A percentile compares a stretch with the other conserved stretches of the same genome.
phyloP scores from a whole-genome alignment of 2,888 invertebrate genomes.

The Alloplasta piceator region DNA sequence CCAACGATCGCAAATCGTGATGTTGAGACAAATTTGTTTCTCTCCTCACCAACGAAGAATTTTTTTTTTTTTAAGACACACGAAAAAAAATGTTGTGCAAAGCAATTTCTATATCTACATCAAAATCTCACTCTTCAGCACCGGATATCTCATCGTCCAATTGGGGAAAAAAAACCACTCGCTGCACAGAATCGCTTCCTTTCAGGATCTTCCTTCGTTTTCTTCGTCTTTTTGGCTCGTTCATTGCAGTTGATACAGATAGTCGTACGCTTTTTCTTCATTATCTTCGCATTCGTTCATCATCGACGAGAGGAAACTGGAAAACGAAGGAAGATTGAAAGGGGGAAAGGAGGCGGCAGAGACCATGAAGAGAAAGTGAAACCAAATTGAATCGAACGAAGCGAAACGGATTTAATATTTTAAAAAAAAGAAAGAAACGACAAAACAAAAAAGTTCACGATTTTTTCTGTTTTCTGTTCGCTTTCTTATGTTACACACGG shows the following conservation, averaged over 20 bases:
- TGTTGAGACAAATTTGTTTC: slow-evolving; percentile 33
- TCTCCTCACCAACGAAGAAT: slow-evolving; percentile 13
- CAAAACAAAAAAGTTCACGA: slow-evolving; percentile 72
- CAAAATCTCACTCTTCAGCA: slow-evolving; percentile 52
- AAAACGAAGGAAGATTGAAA: slow-evolving; percentile 50
- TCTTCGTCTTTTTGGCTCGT: not conserved
- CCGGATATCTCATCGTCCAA: slow-evolving; percentile 47
- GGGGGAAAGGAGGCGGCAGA: slow-evolving; percentile 27
- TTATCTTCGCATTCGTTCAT: not conserved
- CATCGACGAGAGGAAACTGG: not conserved
- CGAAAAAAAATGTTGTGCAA: slow-evolving; percentile 30
- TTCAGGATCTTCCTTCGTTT: slow-evolving; percentile 50
- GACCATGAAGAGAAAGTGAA: slow-evolving; percentile 35
- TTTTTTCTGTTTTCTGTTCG: slow-evolving; percentile 82
- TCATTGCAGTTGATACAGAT: no score
- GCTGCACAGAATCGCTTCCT: slow-evolving; percentile 46
- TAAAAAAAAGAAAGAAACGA: no score
- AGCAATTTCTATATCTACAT: not conserved
- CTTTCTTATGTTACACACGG: slow-evolving; percentile 81
- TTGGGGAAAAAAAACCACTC: slow-evolving; percentile 30
- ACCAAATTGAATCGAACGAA: slow-evolving; percentile 66
- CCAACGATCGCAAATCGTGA: slow-evolving; percentile 47
- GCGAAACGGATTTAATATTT: slow-evolving; percentile 73
- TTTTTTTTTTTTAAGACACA: slow-evolving; percentile 24
- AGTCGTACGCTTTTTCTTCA: not conserved